Evolutionary conservation across 2,888 invertebrate species (phyloP).

Genomic region (Anoplius nigerrimus): DNA sequence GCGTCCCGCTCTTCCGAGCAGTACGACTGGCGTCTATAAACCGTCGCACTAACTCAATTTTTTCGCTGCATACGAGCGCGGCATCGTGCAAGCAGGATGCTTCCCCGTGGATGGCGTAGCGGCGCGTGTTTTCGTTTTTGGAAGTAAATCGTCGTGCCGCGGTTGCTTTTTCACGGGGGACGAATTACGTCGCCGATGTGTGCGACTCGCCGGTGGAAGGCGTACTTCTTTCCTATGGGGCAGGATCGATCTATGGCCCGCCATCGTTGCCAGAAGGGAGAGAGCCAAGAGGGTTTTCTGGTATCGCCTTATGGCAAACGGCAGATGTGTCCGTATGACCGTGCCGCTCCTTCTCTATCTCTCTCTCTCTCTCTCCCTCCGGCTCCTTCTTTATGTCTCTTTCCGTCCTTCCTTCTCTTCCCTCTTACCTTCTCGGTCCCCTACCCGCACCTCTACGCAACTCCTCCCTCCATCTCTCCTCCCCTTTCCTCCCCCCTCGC

Average conservation of each 20-base stretch:
- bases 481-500: neutral
- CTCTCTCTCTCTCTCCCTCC: constrained; percentile 17
- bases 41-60: too few relatives aligned
- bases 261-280: constrained; percentile 48
- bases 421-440: neutral
- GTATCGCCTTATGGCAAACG: constrained; percentile 67
- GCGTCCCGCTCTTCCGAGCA: too few relatives aligned
- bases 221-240: constrained; percentile 57
- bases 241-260: constrained; percentile 59
- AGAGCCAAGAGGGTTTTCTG: constrained; percentile 62
- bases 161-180: constrained; percentile 47
- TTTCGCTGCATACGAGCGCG: neutral
- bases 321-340: constrained; percentile 62
- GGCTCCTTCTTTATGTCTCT: constrained; percentile 13
- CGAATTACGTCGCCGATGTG: constrained; percentile 53
- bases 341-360: constrained; percentile 22
- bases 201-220: constrained; percentile 45
- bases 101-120: too few relatives aligned
- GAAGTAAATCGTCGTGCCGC: constrained; percentile 42
- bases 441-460: constrained; percentile 6
- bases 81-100: too few relatives aligned
- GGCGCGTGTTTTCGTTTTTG: neutral
- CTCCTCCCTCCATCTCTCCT: constrained; percentile 5
- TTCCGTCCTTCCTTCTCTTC: neutral
- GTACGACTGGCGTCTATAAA: too few relatives aligned